Evolutionary conservation across 1,140 invertebrate species (phyloP), one percentile per base, ranked within the genome.

Genomic region (Heliconius hermathena): DNA sequence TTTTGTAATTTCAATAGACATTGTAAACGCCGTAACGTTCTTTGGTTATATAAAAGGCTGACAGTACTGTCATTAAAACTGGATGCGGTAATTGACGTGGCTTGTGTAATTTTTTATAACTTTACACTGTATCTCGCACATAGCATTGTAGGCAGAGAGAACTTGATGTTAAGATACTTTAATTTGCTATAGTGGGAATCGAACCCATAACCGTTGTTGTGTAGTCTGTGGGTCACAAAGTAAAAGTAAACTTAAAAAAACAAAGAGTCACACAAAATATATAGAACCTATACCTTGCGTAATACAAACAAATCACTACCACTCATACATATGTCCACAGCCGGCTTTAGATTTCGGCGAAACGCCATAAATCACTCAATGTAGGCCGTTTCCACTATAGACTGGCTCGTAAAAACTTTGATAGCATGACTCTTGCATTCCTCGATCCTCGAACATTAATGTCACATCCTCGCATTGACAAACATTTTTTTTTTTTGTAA

Each of bases 341-440:
- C 81, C 83, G 84, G 70, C 72, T 76, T 73, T 77, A 75, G 46
- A 71, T 84, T 81, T 82, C 80, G 85, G 87, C 85, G 79, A 85
- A 77, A 74, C 83, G 84, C 74, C 75, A 76, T 92, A 90, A 89
- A 92, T 91, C 91, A 87, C 75, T 88, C 90, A 77, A 70, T 84
- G 74, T 77, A 83, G 85, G 86, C 83, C 84, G 75, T 76, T 52
- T 81, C 76, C 29, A 78, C 82, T 85, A 89, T 91, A 89, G 87
- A 77, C 74, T 73, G 49, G 26, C 73, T 52, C 79, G 82, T 88
- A 91, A 93, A 88, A 83, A 83, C 88, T 91, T 91, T 88, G 85
- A 91, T 88, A 85, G 87, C 84, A 71, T 54, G 57, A 73, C 80
- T 83, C 81, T 80, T 87, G 84, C 87, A 84, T 87, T 87, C 60